Base-by-base conservation (phyloP, 2,888 invertebrate species). In the Poecilobothrus nobilitatus region DNA sequence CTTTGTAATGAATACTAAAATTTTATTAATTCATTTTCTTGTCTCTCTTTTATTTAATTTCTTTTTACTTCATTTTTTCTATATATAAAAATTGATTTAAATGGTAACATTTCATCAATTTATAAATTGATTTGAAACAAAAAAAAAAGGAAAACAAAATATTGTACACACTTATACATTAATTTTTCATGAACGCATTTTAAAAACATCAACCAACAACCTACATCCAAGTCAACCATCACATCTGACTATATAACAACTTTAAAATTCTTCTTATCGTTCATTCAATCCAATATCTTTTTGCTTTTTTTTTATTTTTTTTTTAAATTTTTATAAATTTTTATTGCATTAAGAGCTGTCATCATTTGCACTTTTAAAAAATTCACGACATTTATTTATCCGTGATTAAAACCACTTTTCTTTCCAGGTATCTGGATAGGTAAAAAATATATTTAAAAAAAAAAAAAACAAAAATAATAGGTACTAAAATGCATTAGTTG, bases 301-400 rank as follows among this genome's bases (percentile, higher is more conserved):
- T 15, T 15, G 5, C 18, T 53, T 53, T 41, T 6, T 12, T 12
- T 53, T 2, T 53, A 15, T 53, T 53, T 53, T 53, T 18, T 53
- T 53, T 53, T 53, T 18, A 15, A 18, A 6, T 53, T 53, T 53
- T 18, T 53, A 53, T 12, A 53, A 53, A 53, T 53, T 53, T 53
- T 53, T 53, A 53, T 53, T 53, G 53, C 53, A 53, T 18, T 53
- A 53, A 53, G 15, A 41, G 18, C 53, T 53, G 53, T 53, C 53
- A 53, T 53, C 53, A 18, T 53, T 53, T 53, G 53, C 53, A 53
- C 53, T 53, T 53, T 53, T 41, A 41, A 53, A 37, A 53, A 53
- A 53, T 53, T 53, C 53, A 53, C 53, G 53, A 53, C 53, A 53
- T 53, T 53, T 53, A 53, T 53, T 53, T 53, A 53, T 53, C 53